Conservation (phyloP, 2,113 vertebrate species). For the Bujurquina vittata region DNA sequence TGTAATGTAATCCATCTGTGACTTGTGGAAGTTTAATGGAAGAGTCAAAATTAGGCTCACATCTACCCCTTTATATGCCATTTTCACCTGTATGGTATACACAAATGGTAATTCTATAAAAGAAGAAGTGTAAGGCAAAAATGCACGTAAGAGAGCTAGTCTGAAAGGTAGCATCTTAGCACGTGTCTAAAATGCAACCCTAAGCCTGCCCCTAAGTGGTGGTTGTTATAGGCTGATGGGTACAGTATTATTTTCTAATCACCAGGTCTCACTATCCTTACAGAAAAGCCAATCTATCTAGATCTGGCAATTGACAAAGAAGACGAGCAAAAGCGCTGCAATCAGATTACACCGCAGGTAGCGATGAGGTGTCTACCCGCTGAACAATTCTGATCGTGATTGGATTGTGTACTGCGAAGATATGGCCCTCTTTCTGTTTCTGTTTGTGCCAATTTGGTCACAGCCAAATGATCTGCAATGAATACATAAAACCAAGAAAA, state of each 20-base stretch:
- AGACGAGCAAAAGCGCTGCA: background rate
- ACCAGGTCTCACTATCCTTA: background rate
- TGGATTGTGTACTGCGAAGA: slow-evolving; percentile 3
- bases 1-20: background rate
- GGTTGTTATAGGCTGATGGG: background rate
- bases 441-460: slow-evolving; percentile 28
- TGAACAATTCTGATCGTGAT: slow-evolving; percentile 6
- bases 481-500: background rate
- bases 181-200: background rate
- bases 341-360: slow-evolving; percentile 15
- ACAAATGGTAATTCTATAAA: background rate
- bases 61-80: background rate
- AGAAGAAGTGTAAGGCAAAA: background rate
- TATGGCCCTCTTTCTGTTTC: slow-evolving; percentile 16
- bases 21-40: background rate
- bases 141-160: background rate
- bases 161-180: background rate
- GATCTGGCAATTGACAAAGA: background rate
- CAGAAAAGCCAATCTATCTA: background rate
- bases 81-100: background rate
- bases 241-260: background rate
- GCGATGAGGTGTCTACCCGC: background rate
- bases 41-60: background rate
- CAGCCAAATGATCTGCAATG: slow-evolving; percentile 32
- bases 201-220: background rate